Evolutionary conservation across 1,140 invertebrate species (phyloP).

Genomic region (Linepithema humile): DNA sequence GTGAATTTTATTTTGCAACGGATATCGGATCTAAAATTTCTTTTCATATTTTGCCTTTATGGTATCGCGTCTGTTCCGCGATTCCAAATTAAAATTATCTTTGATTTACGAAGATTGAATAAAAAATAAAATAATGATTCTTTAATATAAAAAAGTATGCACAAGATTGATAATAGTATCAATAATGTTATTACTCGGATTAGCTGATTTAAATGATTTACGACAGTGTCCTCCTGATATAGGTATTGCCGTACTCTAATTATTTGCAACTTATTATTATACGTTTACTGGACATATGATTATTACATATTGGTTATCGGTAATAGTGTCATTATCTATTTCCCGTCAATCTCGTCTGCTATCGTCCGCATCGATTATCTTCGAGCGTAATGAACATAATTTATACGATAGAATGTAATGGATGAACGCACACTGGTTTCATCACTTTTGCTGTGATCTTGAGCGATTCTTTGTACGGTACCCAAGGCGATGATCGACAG

Average conservation of each 20-base stretch:
- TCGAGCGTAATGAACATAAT: conserved; percentile 67
- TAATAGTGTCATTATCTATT: conserved; percentile 66
- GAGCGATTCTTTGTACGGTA: conserved; percentile 5
- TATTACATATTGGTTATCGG: conserved; percentile 55
- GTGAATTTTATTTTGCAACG: conserved; percentile 43
- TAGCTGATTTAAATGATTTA: background rate
- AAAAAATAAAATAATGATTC: background rate
- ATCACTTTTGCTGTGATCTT: conserved; percentile 62
- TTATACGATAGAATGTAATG: conserved; percentile 69
- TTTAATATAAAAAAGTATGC: background rate
- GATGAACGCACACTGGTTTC: conserved; percentile 58
- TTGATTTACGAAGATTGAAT: background rate
- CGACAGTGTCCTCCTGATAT: background rate
- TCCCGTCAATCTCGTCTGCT: conserved; percentile 60
- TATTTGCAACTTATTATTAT: conserved; percentile 26
- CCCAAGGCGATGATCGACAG: conserved; percentile 13
- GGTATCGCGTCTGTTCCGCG: background rate
- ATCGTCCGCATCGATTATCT: conserved; percentile 47
- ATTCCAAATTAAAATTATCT: background rate
- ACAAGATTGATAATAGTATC: background rate
- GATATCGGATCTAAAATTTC: conserved; percentile 10
- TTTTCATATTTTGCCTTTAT: background rate
- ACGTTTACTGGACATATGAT: conserved; percentile 38
- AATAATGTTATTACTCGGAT: background rate
- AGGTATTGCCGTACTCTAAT: background rate